Base-by-base conservation (phyloP, 2,113 vertebrate genomes). In the Arothron firmamentum region DNA sequence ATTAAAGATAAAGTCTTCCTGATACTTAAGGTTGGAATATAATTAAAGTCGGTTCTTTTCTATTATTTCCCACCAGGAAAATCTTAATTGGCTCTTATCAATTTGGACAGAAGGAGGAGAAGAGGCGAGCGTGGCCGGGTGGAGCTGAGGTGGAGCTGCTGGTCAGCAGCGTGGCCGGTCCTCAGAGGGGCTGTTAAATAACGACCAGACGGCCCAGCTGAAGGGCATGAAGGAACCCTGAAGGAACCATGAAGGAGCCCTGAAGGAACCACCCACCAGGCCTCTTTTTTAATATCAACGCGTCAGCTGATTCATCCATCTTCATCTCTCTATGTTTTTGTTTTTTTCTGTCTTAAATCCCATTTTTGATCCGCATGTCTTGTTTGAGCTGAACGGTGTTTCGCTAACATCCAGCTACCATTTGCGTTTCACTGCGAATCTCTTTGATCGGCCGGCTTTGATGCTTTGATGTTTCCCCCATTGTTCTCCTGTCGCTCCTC, bases 141-240 rank as follows among this genome's bases (percentile, higher is more conserved):
- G 25, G 3, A 28, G 25, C 25, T 2, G 34, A 38, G 34, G 9
- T 2, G 34, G 48, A 61, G 58, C 52, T 59, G 28, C 19, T 47
- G 62, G 54, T 71, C 49, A n/a, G 18, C 56, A 9, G 50, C 16
- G 52, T 15, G 5, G 28, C 60, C 2, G 38, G 52, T 68, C 68
- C 75, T 78, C 72, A 0, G 54, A 43, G 59, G 67, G 56, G 64
- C 16, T 23, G 70, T 81, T 81, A 80, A 83, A 78, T 68, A 86
- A 74, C 70, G 71, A 78, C 59, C 55, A 72, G 77, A 78, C 46
- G 65, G n/a, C n/a, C n/a, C n/a, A n/a, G n/a, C n/a, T n/a, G n/a
- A n/a, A n/a, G n/a, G n/a, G n/a, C n/a, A n/a, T n/a, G 25, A 28
- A 28, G 25, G 6, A 28, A 23, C 21, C 21, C 2, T 23, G 25